Base-by-base conservation (phyloP, 2,797 vertebrate species). In the Brotula barbata region DNA sequence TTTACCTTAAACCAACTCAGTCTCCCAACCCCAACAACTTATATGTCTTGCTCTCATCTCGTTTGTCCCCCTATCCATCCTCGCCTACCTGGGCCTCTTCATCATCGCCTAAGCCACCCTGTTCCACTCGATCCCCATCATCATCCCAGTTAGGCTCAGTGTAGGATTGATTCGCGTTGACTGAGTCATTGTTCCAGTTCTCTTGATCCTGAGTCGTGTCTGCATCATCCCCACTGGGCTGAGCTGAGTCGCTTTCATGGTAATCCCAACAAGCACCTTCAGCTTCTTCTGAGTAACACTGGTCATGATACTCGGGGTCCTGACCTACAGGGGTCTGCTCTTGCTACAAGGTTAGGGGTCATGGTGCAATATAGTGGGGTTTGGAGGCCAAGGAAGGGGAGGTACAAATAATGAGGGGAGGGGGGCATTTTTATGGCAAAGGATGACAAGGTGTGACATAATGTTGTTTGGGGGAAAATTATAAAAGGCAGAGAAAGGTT, bases 11-110 rank as follows among this genome's bases (percentile, higher is more conserved):
- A 33, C 6, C 31, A 2, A 2, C 25, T 28, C 4, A 28, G 25
- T 3, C 6, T 33, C 31, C 31, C 25, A 28, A 28, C 6, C 9
- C 31, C 31, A 33, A 33, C 6, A 10, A 33, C 31, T 10, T 10
- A 10, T n/a, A n/a, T n/a, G 9, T 11, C 31, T 11, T 33, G 25
- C 31, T 10, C 31, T 33, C 31, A 33, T 31, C 8, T 0, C n/a
- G 13, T 13, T 42, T 54, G 4, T 12, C 3, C 37, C 46, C 9
- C 44, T 7, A 3, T 51, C 44, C 34, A 9, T 28, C 53, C n/a
- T 41, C 63, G 64, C 73, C 81, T 84, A 87, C 86, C 83, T 81
- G 77, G 17, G 9, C 66, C 47, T 66, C 71, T 52, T 66, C 73
- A 33, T 73, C 82, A 21, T 68, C 36, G 1, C 46, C 85, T 87